phyloP scores from a whole-genome alignment of 2,113 vertebrate species.

The Saccopteryx bilineata region DNA sequence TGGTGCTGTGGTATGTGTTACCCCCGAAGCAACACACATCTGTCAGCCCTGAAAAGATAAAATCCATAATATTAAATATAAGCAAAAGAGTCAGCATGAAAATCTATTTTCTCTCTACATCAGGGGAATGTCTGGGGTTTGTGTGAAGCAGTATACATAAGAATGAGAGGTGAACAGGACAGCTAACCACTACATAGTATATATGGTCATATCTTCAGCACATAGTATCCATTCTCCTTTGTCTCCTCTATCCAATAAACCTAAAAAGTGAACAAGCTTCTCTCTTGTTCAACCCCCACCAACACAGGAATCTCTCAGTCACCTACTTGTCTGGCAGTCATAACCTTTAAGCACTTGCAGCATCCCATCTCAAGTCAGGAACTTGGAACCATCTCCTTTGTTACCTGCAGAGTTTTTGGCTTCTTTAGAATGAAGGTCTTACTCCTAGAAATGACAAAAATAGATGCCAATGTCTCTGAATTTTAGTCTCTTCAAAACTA shows the following conservation, averaged over 20 bases:
- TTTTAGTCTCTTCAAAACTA: neutral
- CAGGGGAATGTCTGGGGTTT: neutral
- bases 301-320: neutral
- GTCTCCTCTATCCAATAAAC: neutral
- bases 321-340: neutral
- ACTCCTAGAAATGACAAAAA: slow-evolving; percentile 41
- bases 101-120: neutral
- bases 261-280: neutral
- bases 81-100: neutral
- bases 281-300: neutral
- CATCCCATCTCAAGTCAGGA: neutral
- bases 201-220: neutral
- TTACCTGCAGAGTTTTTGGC: neutral
- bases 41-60: slow-evolving; percentile 28
- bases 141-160: neutral
- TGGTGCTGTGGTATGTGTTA: neutral
- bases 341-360: neutral
- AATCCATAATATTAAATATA: neutral
- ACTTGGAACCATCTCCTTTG: neutral
- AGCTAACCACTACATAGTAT: neutral
- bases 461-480: neutral
- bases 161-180: neutral
- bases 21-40: neutral
- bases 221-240: neutral
- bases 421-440: neutral